These are phyloP conservation scores for Centrocercus urophasianus DNA, from an alignment of 2,113 vertebrate genomes.

Conservation along the genomic window DNA sequence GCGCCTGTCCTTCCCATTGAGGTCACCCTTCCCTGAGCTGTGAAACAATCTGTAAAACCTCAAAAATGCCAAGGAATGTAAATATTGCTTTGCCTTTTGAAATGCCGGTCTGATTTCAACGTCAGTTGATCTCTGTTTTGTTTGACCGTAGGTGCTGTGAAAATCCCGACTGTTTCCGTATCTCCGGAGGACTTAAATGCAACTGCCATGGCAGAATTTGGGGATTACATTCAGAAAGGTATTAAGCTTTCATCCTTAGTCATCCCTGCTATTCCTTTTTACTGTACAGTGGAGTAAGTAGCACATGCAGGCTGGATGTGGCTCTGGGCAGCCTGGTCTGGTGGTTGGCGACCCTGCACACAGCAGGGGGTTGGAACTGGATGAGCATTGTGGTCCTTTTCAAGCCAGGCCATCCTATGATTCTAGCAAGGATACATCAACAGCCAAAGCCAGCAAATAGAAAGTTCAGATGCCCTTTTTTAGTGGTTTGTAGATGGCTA, in stretches of 20 bases:
- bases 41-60: background rate
- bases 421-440: background rate
- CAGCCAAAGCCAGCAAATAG: background rate
- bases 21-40: background rate
- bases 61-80: background rate
- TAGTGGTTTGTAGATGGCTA: background rate
- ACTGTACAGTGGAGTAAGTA: background rate
- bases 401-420: too few species aligned
- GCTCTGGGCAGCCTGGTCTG: too few species aligned
- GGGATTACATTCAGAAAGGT: slow-evolving; percentile 85
- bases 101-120: background rate
- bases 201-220: slow-evolving; percentile 88
- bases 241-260: background rate
- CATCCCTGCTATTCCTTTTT: background rate
- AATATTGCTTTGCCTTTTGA: background rate
- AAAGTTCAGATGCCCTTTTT: background rate
- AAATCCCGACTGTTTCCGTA: slow-evolving; percentile 88
- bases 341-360: too few species aligned
- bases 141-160: slow-evolving; percentile 83
- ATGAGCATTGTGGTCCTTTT: too few species aligned
- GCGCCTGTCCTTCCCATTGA: background rate
- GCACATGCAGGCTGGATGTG: too few species aligned
- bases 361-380: too few species aligned
- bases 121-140: background rate
- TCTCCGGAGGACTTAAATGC: slow-evolving; percentile 78